Evolutionary conservation across 1,140 invertebrate species (phyloP).

Genomic region (Homarus americanus): DNA sequence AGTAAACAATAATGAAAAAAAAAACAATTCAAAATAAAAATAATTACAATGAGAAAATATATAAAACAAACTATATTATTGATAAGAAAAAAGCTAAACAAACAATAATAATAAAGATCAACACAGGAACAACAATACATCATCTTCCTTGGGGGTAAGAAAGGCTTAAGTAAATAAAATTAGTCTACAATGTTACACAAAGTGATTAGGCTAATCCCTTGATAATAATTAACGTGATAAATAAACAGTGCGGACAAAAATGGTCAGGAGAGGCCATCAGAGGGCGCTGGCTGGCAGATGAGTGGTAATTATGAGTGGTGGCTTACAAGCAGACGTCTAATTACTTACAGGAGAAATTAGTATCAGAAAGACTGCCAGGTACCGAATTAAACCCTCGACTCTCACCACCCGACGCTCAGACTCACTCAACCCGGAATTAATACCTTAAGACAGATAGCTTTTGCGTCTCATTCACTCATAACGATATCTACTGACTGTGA

Average conservation of each 20-base stretch:
- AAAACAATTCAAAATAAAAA: too few species aligned
- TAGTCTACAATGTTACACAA: too few species aligned
- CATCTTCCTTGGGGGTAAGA: too few species aligned
- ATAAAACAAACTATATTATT: too few species aligned
- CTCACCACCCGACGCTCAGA: background rate
- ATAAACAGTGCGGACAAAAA: background rate
- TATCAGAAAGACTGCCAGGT: background rate
- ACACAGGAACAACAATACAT: too few species aligned
- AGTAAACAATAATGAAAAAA: too few species aligned
- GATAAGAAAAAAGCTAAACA: too few species aligned
- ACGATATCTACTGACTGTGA: background rate
- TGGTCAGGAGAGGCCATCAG: background rate
- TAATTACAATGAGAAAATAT: too few species aligned
- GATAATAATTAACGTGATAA: background rate
- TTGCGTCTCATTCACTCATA: background rate
- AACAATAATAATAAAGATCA: too few species aligned
- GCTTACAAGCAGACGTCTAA: background rate
- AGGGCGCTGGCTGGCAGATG: background rate
- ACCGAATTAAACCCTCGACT: background rate
- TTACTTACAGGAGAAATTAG: background rate
- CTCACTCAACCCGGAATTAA: background rate
- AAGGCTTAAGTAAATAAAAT: too few species aligned
- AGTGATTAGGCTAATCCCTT: background rate
- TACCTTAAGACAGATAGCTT: background rate
- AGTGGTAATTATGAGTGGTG: background rate